A percentile compares a stretch with the other conserved stretches of the same genome.
phyloP scores from a whole-genome alignment of 2,888 invertebrate genomes.

The Cylindroiulus punctatus region DNA sequence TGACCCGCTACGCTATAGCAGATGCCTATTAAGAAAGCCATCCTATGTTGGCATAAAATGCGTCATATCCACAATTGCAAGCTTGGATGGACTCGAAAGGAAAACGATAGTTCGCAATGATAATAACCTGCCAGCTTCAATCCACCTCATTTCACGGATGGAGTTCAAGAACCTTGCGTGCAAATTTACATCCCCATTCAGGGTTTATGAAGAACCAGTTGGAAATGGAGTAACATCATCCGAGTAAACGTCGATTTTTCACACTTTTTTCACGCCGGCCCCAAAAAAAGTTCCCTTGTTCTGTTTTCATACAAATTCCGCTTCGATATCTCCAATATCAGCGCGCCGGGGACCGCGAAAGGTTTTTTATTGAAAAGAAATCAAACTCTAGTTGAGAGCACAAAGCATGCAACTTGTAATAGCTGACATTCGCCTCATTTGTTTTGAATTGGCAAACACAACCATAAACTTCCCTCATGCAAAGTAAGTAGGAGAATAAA shows the following conservation, averaged over 20 bases:
- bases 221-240: constrained; percentile 38
- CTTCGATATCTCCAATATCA: constrained; percentile 11
- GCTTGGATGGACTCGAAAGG: constrained; percentile 26
- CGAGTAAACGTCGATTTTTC: constrained; percentile 22
- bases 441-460: constrained; percentile 43
- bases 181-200: constrained; percentile 43
- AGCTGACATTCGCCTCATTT: constrained; percentile 38
- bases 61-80: constrained; percentile 30
- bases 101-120: constrained; percentile 28
- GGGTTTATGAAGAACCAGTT: constrained; percentile 30
- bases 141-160: constrained; percentile 45
- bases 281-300: not conserved
- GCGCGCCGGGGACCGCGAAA: no score
- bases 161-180: constrained; percentile 20
- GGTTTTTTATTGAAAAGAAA: constrained; percentile 35
- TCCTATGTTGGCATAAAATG: constrained; percentile 18
- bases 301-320: constrained; percentile 5
- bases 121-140: constrained; percentile 43
- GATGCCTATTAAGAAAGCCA: constrained; percentile 6
- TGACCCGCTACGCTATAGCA: not conserved
- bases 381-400: constrained; percentile 22
- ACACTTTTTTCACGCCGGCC: constrained; percentile 9
- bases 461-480: constrained; percentile 17
- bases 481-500: constrained; percentile 21
- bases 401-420: constrained; percentile 18